Percentiles rank a stretch among this genome's conserved stretches.
phyloP scores from a whole-genome alignment of 2,113 vertebrate species.

The Odocoileus hemionus region DNA sequence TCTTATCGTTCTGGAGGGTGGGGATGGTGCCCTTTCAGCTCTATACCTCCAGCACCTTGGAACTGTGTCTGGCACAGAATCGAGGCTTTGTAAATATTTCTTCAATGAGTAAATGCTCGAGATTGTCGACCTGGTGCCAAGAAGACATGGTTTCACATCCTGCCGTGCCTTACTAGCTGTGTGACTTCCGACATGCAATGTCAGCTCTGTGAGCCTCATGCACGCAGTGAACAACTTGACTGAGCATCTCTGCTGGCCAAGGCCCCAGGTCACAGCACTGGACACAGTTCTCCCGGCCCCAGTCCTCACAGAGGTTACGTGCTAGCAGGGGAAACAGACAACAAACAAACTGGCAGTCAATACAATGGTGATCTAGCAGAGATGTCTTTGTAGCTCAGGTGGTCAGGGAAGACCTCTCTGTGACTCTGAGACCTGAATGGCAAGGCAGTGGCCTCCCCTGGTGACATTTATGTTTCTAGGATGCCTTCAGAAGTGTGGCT shows the following conservation, averaged over 20 bases:
- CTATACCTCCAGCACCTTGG: neutral
- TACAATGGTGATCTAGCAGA: accelerated
- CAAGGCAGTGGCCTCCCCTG: constrained; percentile 57
- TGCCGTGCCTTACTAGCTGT: neutral
- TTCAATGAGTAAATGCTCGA: neutral
- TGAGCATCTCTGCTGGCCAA: neutral
- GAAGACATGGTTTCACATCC: neutral
- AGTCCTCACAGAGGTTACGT: accelerated
- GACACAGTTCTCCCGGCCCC: neutral
- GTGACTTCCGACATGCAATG: neutral
- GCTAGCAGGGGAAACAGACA: neutral
- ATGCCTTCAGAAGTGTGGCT: constrained; percentile 87
- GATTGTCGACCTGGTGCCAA: neutral
- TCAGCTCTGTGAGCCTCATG: neutral
- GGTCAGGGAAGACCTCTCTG: neutral
- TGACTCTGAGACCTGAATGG: neutral
- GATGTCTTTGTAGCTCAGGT: accelerated
- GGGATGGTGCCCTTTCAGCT: neutral
- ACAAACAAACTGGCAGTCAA: accelerated
- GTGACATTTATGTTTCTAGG: constrained; percentile 85
- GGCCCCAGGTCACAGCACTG: neutral
- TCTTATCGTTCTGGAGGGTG: neutral
- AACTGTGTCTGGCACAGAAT: neutral
- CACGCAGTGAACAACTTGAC: neutral
- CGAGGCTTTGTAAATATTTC: neutral